Evolutionary conservation across 1,140 invertebrate genomes (phyloP).

Genomic region (Lucilia cuprina): DNA sequence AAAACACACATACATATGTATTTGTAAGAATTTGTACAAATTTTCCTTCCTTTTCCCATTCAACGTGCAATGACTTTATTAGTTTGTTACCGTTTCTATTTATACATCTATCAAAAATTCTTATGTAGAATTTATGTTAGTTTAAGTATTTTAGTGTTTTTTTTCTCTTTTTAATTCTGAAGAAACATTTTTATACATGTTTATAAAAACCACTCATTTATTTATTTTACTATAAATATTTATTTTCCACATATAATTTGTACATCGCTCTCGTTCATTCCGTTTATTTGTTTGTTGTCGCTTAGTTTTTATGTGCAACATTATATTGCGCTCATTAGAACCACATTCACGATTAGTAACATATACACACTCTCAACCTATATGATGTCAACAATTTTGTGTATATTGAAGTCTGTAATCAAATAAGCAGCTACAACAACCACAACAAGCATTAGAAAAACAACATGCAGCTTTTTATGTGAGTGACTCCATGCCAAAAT

Average conservation of each 20-base stretch:
- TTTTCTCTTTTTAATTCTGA: neutral
- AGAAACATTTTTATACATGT: neutral
- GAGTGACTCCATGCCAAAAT: too few species aligned
- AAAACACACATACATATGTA: too few species aligned
- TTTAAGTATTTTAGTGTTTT: neutral
- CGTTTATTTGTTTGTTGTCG: neutral
- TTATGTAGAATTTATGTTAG: neutral
- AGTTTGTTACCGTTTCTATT: neutral
- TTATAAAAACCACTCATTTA: neutral
- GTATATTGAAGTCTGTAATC: slow-evolving; percentile 22
- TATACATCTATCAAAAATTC: neutral
- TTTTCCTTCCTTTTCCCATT: neutral
- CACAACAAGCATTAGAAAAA: neutral
- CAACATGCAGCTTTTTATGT: neutral
- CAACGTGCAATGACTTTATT: slow-evolving; percentile 24
- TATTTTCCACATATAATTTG: neutral
- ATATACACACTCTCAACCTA: neutral
- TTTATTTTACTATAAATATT: neutral
- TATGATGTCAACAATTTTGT: neutral
- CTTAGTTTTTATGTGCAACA: neutral
- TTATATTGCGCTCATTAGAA: slow-evolving; percentile 2
- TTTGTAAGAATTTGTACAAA: too few species aligned
- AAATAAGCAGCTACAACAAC: slow-evolving; percentile 24
- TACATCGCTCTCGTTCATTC: neutral
- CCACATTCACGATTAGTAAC: slow-evolving; percentile 1